These are phyloP conservation scores for Premnoplex brunnescens DNA, from an alignment of 2,797 vertebrate genomes.

Conservation along the genomic window DNA sequence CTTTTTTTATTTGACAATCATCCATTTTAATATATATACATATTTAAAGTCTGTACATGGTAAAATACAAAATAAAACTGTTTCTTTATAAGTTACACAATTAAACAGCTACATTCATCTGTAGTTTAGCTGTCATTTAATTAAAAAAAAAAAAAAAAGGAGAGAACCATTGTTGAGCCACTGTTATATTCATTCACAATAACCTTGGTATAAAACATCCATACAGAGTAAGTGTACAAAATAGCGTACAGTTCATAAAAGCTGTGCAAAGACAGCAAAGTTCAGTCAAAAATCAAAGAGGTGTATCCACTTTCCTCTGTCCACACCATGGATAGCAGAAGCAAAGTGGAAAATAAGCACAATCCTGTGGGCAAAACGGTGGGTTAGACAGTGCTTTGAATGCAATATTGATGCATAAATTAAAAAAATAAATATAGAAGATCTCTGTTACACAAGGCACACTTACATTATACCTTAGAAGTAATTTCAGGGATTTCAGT, in stretches of 20 bases:
- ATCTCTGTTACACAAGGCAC: not conserved
- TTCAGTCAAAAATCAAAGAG: conserved; percentile 78
- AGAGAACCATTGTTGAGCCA: conserved; percentile 37
- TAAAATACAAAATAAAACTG: conserved; percentile 87
- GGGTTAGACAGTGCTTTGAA: not conserved
- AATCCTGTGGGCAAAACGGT: not conserved
- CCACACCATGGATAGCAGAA: not conserved
- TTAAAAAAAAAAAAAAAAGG: conserved; percentile 8
- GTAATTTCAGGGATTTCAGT: not conserved
- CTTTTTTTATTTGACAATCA: conserved; percentile 74
- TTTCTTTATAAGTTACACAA: conserved; percentile 95
- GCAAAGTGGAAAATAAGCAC: not conserved
- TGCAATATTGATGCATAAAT: not conserved
- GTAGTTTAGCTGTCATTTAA: conserved; percentile 77
- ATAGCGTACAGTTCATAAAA: conserved; percentile 89
- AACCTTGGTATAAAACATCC: conserved; percentile 94
- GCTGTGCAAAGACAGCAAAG: conserved; percentile 92
- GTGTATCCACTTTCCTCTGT: conserved; percentile 69
- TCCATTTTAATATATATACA: conserved; percentile 85
- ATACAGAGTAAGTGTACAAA: conserved; percentile 93
- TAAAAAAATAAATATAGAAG: not conserved
- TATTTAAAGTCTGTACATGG: conserved; percentile 86
- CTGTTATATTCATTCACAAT: conserved; percentile 76
- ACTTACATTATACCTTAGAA: not conserved
- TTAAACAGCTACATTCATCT: conserved; percentile 82